These are phyloP conservation scores for Margarornis squamiger DNA, from an alignment of 2,797 vertebrate species.

Conservation along the genomic window DNA sequence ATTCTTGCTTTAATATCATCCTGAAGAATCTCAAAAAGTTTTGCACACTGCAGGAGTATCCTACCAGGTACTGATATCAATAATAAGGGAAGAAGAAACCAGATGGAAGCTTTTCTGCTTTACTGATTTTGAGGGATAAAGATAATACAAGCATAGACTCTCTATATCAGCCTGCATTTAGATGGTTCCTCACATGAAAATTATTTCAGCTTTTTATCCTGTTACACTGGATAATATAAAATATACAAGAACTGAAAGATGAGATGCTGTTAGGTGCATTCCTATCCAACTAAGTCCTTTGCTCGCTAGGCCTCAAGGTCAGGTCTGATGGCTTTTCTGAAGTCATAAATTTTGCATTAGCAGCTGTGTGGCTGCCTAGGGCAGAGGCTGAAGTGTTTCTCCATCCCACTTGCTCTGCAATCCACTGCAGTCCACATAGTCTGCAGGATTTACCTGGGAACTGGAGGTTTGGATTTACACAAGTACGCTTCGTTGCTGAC, in stretches of 20 bases:
- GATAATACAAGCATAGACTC: background rate
- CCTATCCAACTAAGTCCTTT: background rate
- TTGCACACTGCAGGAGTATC: background rate
- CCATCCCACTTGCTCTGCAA: background rate
- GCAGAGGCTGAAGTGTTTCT: background rate
- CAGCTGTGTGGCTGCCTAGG: background rate
- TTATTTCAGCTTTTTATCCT: background rate
- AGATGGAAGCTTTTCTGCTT: background rate
- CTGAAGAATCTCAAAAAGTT: background rate
- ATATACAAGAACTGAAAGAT: background rate
- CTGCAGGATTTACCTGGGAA: background rate
- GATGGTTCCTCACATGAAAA: background rate
- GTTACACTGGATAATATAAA: background rate
- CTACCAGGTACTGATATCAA: background rate
- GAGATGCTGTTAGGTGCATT: background rate
- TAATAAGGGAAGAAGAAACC: background rate
- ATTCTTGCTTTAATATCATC: background rate
- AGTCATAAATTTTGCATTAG: background rate
- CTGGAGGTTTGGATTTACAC: background rate
- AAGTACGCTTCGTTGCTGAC: background rate
- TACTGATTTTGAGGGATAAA: background rate
- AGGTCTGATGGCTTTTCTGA: background rate
- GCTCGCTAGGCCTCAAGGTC: background rate
- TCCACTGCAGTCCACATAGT: background rate
- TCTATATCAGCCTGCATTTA: background rate